These are phyloP conservation scores for Neoarius graeffei DNA, from an alignment of 2,113 vertebrate species.

Conservation along the genomic window DNA sequence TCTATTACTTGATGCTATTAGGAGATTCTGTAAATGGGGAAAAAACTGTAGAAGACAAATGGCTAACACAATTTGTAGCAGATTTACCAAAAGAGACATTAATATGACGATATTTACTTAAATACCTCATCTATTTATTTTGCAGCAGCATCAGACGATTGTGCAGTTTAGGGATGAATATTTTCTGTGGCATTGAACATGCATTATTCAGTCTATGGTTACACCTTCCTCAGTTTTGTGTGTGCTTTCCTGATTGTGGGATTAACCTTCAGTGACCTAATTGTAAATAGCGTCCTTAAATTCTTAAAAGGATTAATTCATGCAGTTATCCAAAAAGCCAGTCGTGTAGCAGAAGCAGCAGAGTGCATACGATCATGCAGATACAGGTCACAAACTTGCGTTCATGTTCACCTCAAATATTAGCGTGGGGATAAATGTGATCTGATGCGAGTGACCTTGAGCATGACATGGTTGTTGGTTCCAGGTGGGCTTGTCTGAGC, in stretches of 20 bases:
- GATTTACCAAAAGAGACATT: background rate
- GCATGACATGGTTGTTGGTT: background rate
- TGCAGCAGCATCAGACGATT: background rate
- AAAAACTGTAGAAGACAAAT: background rate
- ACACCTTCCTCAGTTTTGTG: background rate
- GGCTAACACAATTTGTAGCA: background rate
- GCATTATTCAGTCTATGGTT: conserved; percentile 18
- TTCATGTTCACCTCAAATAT: background rate
- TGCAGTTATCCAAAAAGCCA: background rate
- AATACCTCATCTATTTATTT: background rate
- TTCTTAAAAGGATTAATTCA: background rate
- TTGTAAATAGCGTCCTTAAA: background rate
- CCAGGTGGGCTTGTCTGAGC: background rate
- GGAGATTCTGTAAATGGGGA: background rate
- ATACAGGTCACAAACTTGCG: background rate
- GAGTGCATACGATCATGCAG: background rate
- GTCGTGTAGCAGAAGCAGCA: background rate
- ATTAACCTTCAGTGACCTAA: background rate
- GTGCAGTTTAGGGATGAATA: background rate
- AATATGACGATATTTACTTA: conserved; percentile 6
- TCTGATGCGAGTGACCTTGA: background rate
- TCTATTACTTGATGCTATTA: background rate
- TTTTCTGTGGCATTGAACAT: conserved; percentile 25
- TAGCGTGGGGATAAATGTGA: background rate
- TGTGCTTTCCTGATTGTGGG: background rate